These are phyloP conservation scores for Platalea minor DNA, from an alignment of 2,797 vertebrate genomes.

Conservation along the genomic window DNA sequence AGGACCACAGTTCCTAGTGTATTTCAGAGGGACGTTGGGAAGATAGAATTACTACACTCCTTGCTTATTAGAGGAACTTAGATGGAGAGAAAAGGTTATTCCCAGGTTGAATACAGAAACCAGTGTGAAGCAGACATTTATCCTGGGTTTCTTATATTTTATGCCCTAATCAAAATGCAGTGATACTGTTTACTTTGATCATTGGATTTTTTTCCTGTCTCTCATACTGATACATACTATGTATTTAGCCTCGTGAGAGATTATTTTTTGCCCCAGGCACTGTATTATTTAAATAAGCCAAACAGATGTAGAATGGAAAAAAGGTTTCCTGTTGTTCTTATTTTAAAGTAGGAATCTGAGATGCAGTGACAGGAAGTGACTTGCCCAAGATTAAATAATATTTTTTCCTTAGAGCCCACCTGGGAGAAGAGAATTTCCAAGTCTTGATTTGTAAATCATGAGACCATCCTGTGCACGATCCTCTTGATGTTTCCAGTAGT, in stretches of 20 bases:
- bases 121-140: background rate
- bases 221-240: background rate
- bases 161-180: background rate
- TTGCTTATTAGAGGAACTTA: background rate
- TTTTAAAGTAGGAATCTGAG: background rate
- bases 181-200: constrained; percentile 15
- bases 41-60: background rate
- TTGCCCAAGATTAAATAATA: background rate
- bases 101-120: background rate
- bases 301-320: background rate
- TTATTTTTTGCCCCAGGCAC: background rate
- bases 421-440: background rate
- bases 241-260: constrained; percentile 11
- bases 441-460: background rate
- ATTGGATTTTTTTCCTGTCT: background rate
- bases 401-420: background rate
- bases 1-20: background rate
- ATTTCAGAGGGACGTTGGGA: background rate
- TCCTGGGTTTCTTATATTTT: background rate
- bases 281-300: constrained; percentile 20
- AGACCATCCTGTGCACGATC: background rate
- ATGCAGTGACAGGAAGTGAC: background rate
- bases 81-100: background rate
- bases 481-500: background rate
- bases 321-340: background rate